Percentiles rank a stretch among this genome's conserved stretches.
Conservation (phyloP, 2,888 invertebrate species). For the Tenthredo amoena region DNA sequence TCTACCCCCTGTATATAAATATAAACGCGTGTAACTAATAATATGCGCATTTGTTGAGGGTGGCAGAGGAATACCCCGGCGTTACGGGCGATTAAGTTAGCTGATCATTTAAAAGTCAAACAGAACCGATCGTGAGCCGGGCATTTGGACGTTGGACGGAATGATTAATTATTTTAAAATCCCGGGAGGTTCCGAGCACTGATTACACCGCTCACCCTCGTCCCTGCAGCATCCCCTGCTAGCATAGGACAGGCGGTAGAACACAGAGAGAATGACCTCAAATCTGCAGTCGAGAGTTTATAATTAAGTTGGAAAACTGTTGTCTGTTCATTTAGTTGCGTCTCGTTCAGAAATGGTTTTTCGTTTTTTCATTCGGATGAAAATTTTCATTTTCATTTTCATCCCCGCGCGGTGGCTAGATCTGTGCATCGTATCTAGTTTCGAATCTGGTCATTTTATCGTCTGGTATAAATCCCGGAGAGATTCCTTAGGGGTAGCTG, state of each 20-base stretch:
- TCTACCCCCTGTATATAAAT: no score
- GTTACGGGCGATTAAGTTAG: constrained; percentile 35
- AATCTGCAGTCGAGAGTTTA: not conserved
- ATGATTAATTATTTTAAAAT: constrained; percentile 51
- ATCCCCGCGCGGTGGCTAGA: not conserved
- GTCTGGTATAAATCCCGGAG: not conserved
- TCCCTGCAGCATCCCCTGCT: not conserved
- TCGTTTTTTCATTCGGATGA: not conserved
- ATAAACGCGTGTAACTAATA: not conserved
- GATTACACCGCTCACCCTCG: constrained; percentile 39
- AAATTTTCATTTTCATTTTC: not conserved
- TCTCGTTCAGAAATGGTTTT: not conserved
- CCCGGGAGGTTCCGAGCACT: constrained; percentile 22
- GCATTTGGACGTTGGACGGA: constrained; percentile 37
- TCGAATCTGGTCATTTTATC: not conserved
- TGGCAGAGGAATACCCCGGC: not conserved
- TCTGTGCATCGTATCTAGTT: not conserved
- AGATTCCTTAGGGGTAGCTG: constrained; percentile 6
- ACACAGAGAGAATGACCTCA: not conserved
- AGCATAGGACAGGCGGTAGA: not conserved
- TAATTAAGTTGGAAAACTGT: constrained; percentile 10
- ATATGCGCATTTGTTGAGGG: not conserved
- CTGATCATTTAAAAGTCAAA: constrained; percentile 50
- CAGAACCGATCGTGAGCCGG: constrained; percentile 18
- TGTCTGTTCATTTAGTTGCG: not conserved